Conservation (phyloP, 2,113 vertebrate genomes). For the Cichladusa arquata region DNA sequence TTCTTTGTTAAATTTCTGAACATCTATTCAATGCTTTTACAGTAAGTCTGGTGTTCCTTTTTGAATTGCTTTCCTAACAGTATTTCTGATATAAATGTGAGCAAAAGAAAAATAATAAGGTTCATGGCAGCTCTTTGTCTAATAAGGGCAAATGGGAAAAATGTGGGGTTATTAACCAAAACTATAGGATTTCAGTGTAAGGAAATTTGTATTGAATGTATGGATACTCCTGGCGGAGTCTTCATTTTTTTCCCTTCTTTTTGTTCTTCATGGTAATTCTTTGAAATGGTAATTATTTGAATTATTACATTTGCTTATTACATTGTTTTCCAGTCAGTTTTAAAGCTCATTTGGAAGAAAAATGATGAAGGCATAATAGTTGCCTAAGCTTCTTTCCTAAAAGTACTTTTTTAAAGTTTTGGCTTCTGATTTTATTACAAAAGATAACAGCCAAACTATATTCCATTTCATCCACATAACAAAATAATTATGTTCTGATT, state of each 20-base stretch:
- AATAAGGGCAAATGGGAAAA: neutral
- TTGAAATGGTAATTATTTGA: neutral
- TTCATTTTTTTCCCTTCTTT: neutral
- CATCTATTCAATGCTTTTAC: neutral
- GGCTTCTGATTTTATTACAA: neutral
- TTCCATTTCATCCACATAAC: neutral
- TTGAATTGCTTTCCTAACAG: neutral
- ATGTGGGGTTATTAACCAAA: neutral
- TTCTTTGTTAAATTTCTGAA: neutral
- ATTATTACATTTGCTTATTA: neutral
- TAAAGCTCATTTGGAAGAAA: neutral
- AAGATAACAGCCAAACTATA: neutral
- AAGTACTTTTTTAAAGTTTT: neutral
- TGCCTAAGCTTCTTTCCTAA: neutral
- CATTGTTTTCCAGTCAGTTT: neutral
- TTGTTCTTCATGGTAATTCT: neutral
- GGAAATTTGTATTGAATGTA: neutral
- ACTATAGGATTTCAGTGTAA: neutral
- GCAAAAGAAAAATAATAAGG: neutral
- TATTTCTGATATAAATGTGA: neutral
- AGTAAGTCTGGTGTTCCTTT: neutral
- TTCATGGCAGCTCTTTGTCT: neutral
- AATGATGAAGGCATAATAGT: neutral
- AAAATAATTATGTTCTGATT: neutral
- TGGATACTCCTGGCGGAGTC: neutral